phyloP scores from a whole-genome alignment of 2,113 vertebrate genomes.

The Noturus placidus region DNA sequence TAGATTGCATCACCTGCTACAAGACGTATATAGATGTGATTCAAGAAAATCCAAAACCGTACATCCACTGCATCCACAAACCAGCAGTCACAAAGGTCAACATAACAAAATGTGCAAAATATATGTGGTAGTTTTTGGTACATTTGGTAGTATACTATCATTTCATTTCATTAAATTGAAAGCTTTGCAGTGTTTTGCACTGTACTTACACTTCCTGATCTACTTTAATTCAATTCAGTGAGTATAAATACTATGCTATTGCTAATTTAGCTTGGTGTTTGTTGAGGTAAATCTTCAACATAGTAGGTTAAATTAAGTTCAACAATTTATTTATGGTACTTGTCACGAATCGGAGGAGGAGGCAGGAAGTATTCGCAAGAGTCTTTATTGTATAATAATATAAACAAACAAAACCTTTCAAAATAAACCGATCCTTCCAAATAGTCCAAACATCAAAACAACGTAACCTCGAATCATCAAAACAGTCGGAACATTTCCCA shows the following conservation, averaged over 20 bases:
- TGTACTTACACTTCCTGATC: background rate
- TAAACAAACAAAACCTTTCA: no score
- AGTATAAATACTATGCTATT: background rate
- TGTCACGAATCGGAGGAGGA: no score
- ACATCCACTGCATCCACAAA: constrained; percentile 72
- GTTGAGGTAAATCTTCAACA: background rate
- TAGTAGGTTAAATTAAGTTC: background rate
- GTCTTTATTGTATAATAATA: no score
- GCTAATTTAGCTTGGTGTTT: background rate
- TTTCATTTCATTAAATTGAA: background rate
- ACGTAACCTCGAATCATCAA: no score
- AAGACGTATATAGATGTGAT: constrained; percentile 58
- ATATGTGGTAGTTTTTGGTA: background rate
- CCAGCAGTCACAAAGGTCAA: constrained; percentile 67
- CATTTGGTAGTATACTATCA: background rate
- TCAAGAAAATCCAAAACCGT: constrained; percentile 59
- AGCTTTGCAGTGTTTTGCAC: background rate
- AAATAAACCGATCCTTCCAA: no score
- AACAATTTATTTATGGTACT: background rate
- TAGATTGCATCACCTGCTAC: constrained; percentile 74
- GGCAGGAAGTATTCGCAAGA: no score
- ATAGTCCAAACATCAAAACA: no score
- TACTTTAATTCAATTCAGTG: background rate
- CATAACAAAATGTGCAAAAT: background rate
- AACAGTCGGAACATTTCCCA: no score